phyloP scores from a whole-genome alignment of 2,113 vertebrate species.

The Mungos mungo region DNA sequence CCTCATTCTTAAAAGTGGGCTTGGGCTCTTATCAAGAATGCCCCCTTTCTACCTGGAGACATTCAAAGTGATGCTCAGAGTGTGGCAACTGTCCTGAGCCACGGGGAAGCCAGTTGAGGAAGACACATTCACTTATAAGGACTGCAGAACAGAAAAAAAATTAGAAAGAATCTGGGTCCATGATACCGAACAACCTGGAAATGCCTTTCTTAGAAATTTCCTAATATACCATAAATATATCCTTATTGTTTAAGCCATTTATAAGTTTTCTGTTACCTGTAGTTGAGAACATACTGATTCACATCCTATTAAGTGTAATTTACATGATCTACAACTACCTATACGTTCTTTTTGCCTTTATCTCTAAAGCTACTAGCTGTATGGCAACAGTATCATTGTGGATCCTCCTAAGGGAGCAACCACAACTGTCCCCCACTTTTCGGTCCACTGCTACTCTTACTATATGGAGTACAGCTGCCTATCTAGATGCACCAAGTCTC shows the following conservation, averaged over 20 bases:
- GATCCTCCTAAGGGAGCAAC: neutral
- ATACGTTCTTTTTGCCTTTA: neutral
- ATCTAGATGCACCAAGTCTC: neutral
- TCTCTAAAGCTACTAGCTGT: neutral
- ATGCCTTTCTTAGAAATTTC: neutral
- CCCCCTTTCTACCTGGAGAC: neutral
- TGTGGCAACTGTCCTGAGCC: neutral
- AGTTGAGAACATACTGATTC: neutral
- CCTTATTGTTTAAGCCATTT: neutral
- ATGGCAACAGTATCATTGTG: neutral
- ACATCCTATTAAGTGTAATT: neutral
- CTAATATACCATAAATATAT: neutral
- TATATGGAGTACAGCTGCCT: neutral
- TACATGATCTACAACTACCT: neutral
- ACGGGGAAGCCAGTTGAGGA: neutral
- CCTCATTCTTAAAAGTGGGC: neutral
- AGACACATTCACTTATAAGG: neutral
- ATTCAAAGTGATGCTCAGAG: neutral
- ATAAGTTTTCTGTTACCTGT: neutral
- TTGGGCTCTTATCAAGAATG: neutral
- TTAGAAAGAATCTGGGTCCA: neutral
- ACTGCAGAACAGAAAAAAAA: neutral
- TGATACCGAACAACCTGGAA: neutral
- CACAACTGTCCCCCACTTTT: neutral
- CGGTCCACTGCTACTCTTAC: neutral